These are phyloP conservation scores for Mirounga angustirostris DNA, from an alignment of 2,113 vertebrate genomes.

Conservation along the genomic window DNA sequence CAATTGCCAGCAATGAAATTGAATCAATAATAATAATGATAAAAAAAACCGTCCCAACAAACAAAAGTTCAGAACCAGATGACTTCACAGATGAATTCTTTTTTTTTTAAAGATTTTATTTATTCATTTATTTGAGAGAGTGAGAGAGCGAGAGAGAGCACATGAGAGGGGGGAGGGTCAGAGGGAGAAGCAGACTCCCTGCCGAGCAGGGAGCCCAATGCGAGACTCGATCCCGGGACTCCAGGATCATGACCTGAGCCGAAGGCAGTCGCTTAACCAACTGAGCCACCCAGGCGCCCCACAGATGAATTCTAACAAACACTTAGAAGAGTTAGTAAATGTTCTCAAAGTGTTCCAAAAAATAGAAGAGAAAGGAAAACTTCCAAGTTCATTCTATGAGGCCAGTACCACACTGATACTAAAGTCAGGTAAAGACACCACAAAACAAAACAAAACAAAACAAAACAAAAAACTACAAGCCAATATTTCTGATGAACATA, in stretches of 20 bases:
- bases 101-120: too few species aligned
- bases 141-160: too few species aligned
- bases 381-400: neutral
- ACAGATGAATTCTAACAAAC: neutral
- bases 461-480: neutral
- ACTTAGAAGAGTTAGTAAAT: neutral
- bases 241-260: too few species aligned
- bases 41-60: neutral
- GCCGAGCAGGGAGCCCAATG: too few species aligned
- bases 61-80: neutral
- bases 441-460: neutral
- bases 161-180: too few species aligned
- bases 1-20: neutral
- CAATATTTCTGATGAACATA: neutral
- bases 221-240: too few species aligned
- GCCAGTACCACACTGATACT: neutral
- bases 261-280: too few species aligned
- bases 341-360: neutral
- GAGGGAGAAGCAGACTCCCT: too few species aligned
- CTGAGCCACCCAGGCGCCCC: too few species aligned
- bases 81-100: neutral
- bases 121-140: too few species aligned
- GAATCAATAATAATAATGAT: neutral
- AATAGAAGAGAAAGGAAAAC: neutral
- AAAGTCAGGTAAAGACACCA: neutral